Percentiles rank a stretch among this genome's conserved stretches.
phyloP scores from a whole-genome alignment of 1,140 invertebrate genomes.

The Heterodera schachtii region DNA sequence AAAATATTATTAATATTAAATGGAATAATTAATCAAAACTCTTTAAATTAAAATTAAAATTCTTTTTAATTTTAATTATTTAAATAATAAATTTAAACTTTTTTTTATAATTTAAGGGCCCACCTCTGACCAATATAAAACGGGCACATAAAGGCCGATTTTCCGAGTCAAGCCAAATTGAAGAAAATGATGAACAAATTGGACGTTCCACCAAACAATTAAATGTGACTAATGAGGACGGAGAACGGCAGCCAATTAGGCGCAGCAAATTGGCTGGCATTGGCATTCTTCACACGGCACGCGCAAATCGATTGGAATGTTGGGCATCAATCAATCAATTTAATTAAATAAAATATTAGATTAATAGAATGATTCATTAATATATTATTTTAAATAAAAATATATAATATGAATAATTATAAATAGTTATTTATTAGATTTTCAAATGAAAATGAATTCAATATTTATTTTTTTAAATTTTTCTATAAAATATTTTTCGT shows the following conservation, averaged over 20 bases:
- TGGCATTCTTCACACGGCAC: not conserved
- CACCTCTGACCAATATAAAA: not conserved
- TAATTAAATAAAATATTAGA: not conserved
- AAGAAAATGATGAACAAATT: not conserved
- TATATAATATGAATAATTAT: no score
- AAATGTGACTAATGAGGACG: not conserved
- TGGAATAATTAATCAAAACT: no score
- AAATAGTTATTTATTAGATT: no score
- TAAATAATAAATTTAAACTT: no score
- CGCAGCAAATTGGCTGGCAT: slow-evolving; percentile 2
- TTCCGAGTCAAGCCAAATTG: not conserved
- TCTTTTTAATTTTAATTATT: no score
- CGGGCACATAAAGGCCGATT: not conserved
- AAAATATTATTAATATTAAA: no score
- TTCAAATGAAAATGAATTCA: no score
- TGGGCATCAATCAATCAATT: not conserved
- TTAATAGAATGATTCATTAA: no score
- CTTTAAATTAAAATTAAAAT: no score
- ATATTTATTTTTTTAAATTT: no score
- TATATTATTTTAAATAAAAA: no score
- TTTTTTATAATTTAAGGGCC: not conserved
- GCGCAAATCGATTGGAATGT: slow-evolving; percentile 2
- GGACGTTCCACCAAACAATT: not conserved
- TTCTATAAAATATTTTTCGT: not conserved
- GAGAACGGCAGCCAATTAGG: not conserved